These are phyloP conservation scores for Alouatta palliata DNA, from an alignment of 2,113 vertebrate genomes.

Conservation along the genomic window DNA sequence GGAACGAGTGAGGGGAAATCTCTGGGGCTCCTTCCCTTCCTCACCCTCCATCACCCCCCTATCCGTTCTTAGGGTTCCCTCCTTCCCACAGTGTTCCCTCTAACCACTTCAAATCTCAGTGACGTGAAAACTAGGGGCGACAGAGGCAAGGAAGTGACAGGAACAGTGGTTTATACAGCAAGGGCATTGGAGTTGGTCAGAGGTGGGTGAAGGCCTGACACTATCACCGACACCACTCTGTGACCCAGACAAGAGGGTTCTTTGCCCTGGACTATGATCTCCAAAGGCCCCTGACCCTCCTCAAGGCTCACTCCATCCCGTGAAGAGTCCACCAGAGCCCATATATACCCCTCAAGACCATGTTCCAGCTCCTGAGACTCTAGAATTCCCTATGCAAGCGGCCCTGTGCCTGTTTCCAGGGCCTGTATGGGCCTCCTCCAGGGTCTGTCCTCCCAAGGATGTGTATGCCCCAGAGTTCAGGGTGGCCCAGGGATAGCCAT, in stretches of 20 bases:
- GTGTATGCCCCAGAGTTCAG: neutral
- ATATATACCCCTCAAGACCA: neutral
- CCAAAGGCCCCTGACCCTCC: neutral
- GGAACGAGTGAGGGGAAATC: neutral
- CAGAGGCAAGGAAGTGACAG: neutral
- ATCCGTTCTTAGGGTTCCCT: neutral
- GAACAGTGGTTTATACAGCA: neutral
- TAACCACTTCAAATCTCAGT: neutral
- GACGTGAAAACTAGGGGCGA: neutral
- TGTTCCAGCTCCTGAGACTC: neutral
- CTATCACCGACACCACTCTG: neutral
- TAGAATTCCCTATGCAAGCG: neutral
- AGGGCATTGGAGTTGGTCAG: neutral
- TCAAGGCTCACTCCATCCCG: too few relatives aligned
- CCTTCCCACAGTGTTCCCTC: neutral
- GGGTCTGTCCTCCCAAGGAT: neutral
- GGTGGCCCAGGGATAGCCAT: neutral
- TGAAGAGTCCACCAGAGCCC: neutral
- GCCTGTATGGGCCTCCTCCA: neutral
- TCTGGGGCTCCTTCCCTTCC: neutral
- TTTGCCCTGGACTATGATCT: neutral
- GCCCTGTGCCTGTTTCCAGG: neutral
- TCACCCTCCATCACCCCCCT: neutral
- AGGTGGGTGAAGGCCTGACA: neutral
- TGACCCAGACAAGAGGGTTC: neutral